Evolutionary conservation across 2,888 invertebrate genomes (phyloP), one percentile per base, ranked within the genome.

Genomic region (Criorhina ranunculi): DNA sequence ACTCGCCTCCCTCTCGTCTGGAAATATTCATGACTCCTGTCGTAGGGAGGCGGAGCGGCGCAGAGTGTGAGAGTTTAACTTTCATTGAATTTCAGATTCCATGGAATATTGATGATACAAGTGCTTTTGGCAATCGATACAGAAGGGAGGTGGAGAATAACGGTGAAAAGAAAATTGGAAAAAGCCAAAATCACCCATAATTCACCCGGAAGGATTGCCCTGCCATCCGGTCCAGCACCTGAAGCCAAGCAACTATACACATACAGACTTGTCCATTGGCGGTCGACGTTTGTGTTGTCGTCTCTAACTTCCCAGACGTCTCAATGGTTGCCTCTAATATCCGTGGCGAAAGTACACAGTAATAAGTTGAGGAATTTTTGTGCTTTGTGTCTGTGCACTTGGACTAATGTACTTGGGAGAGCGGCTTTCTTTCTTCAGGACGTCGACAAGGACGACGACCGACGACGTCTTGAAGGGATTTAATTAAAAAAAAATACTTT

Each of bases 271-370:
- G 37, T 40, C 62, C n/a, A n/a, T 44, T 42, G 37, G 12, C 29
- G 33, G 24, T 24, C 24, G 1, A 42, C 70, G 62, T 62, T 44
- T 33, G 37, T 51, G 53, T 59, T 46, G 62, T 72, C 51, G 69
- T 80, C 75, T 66, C 59, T n/a, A 85, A 85, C 85, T 85, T 85
- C 85, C 70, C 80, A 85, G 85, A 85, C 85, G 85, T 85, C 85
- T 85, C 85, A 85, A 85, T 85, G 80, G 70, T 66, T 80, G 64
- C 57, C 62, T 79, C 67, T 76, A 85, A 85, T 85, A 85, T 79
- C 80, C 60, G 53, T 76, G 79, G 59, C 66, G 62, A 75, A 75
- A 62, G 79, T 64, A 70, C 70, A 85, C 59, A 70, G 75, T 76
- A 76, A 76, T 75, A 78, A 76, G 85, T 76, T 80, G 29, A 66